Evolutionary conservation across 1,140 invertebrate genomes (phyloP), one percentile per base, ranked within the genome.

Genomic region (Probaryconus sp.): DNA sequence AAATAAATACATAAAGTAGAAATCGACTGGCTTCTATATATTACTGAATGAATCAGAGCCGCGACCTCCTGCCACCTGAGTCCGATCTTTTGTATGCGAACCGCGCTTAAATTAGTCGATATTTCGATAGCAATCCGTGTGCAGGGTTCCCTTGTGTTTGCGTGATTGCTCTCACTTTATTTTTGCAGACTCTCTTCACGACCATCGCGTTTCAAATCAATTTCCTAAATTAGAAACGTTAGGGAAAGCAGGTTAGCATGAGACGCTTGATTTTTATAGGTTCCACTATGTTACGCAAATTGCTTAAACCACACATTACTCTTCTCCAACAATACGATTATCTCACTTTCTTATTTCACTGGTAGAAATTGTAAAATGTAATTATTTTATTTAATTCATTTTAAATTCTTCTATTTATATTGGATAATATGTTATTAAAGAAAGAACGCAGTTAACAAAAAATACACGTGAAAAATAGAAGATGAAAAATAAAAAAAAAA

Each of bases 111-210:
- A 56, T 35, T 33, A 28, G 58, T 56, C 42, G 50, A 63, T 63
- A 50, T 63, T 70, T 35, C n/a, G 5, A 58, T 51, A 13, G 35
- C 1, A 26, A 10, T 10, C 37, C 6, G 14, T 30, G 14, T 3
- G 2, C 37, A 10, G 1, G 13, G n/a, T n/a, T n/a, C n/a, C 10
- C 7, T 9, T 40, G 21, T 28, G 13, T 33, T 24, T 17, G 28
- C 51, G 53, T 37, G 14, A 55, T 67, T 67, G 45, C 40, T 10
- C 50, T 33, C 37, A 17, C 45, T 51, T 58, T 43, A 53, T 60
- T 60, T 51, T 43, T 26, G 14, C 28, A 33, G 9, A 26, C 37
- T 18, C 18, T 51, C 26, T 5, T 10, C 20, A 4, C 40, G 14
- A 5, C 18, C 50, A 37, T 48, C 14, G 48, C 21, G 11, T 35